Percentiles rank a stretch among this genome's conserved stretches.
Evolutionary conservation across 2,113 vertebrate species (phyloP).

Genomic region (Nothocercus nigrocapillus): DNA sequence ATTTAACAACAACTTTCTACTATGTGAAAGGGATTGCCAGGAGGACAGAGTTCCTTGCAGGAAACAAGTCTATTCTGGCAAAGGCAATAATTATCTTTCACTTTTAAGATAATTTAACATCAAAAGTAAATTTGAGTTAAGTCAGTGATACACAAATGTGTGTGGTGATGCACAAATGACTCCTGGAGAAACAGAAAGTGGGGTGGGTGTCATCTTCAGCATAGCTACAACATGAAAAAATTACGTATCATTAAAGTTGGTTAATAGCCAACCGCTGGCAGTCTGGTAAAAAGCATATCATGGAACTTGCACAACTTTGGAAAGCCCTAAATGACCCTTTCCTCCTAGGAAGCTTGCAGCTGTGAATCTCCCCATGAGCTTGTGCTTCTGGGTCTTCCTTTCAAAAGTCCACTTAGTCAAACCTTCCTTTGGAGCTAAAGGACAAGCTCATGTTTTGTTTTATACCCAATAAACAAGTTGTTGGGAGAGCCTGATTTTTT

Average conservation of each 20-base stretch:
- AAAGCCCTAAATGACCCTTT: accelerated
- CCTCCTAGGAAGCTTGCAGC: neutral
- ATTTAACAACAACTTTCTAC: neutral
- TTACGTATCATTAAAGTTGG: neutral
- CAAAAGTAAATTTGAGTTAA: neutral
- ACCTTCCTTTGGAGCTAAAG: neutral
- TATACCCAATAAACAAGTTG: neutral
- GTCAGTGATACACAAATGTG: neutral
- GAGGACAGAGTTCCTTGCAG: neutral
- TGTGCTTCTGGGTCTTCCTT: neutral
- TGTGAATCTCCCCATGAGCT: neutral
- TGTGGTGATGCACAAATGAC: neutral
- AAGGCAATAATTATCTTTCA: neutral
- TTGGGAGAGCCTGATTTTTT: neutral
- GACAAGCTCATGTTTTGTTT: neutral
- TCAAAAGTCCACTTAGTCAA: neutral
- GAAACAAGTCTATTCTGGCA: neutral
- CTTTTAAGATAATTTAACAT: neutral
- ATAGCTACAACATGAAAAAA: neutral
- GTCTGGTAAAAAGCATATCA: neutral
- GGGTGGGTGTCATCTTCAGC: accelerated
- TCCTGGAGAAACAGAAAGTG: neutral
- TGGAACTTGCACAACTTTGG: accelerated
- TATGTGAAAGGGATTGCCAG: neutral
- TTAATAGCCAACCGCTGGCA: neutral